Conservation (phyloP, 2,113 vertebrate genomes). For the Istiophorus platypterus region DNA sequence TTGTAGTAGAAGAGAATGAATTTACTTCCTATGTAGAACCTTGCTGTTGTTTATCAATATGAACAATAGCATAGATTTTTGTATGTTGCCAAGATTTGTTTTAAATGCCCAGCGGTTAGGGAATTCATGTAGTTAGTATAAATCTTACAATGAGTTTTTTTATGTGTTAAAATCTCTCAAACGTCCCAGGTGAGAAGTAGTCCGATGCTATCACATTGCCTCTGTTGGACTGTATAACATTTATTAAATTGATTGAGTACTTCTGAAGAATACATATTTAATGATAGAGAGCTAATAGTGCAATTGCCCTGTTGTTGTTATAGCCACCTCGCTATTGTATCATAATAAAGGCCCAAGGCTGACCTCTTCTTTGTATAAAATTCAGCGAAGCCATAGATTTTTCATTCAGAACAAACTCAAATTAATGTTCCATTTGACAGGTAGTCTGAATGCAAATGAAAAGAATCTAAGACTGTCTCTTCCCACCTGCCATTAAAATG, state of each 20-base stretch:
- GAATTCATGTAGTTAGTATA: no score
- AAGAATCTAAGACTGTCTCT: not conserved
- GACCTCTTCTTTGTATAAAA: not conserved
- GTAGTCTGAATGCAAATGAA: slow-evolving; percentile 15
- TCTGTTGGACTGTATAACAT: not conserved
- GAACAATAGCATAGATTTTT: not conserved
- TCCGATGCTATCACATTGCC: not conserved
- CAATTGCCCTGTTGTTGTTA: not conserved
- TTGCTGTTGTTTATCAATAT: not conserved
- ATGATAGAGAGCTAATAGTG: not conserved
- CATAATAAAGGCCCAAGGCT: not conserved
- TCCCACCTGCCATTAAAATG: slow-evolving; percentile 5
- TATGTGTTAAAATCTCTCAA: no score
- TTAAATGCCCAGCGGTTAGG: no score
- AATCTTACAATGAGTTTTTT: no score
- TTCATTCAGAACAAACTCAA: not conserved
- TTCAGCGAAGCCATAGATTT: not conserved
- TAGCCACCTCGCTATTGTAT: not conserved
- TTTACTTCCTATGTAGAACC: not conserved
- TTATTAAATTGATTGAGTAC: not conserved
- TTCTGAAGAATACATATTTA: not conserved
- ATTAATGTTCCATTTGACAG: slow-evolving; percentile 39
- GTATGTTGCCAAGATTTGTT: no score
- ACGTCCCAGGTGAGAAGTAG: not conserved
- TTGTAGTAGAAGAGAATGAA: not conserved